These are phyloP conservation scores for Hormiphora californensis DNA, from an alignment of 37 sponge, comb jelly and placozoan genomes.

Conservation along the genomic window DNA sequence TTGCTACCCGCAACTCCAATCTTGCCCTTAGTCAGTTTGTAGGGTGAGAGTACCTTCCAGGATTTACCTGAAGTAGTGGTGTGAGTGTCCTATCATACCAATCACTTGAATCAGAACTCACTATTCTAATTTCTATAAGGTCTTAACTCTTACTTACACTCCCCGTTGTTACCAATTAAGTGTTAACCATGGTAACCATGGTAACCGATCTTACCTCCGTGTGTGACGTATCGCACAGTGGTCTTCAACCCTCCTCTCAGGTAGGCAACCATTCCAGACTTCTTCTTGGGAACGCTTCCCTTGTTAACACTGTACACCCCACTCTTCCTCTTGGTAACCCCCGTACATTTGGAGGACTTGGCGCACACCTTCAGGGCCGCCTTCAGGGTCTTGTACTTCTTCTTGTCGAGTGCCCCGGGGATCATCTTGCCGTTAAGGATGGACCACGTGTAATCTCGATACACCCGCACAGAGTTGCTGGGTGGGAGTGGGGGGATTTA, in stretches of 20 bases:
- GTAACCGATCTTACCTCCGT: not conserved
- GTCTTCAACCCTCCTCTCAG: not conserved
- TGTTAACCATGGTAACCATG: not conserved
- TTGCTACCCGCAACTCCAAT: not conserved
- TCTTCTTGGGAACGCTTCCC: not conserved
- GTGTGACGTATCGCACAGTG: not conserved
- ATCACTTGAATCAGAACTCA: not conserved
- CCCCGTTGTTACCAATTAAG: no score
- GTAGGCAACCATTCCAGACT: not conserved
- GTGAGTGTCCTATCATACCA: not conserved
- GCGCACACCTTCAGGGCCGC: not conserved
- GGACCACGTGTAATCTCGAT: slow-evolving; percentile 11
- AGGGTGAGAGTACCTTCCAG: not conserved
- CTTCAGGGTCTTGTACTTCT: slow-evolving; percentile 1
- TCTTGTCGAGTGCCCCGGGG: not conserved
- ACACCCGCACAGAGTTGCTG: not conserved
- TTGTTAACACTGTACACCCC: not conserved
- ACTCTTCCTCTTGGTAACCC: not conserved
- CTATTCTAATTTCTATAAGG: not conserved
- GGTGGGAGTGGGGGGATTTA: no score
- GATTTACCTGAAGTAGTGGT: not conserved
- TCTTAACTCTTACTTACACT: no score
- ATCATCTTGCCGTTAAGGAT: not conserved
- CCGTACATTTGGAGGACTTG: not conserved
- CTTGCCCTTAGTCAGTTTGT: not conserved